These are phyloP conservation scores for Arctocebus calabarensis DNA, from an alignment of 2,797 vertebrate species.

Conservation along the genomic window DNA sequence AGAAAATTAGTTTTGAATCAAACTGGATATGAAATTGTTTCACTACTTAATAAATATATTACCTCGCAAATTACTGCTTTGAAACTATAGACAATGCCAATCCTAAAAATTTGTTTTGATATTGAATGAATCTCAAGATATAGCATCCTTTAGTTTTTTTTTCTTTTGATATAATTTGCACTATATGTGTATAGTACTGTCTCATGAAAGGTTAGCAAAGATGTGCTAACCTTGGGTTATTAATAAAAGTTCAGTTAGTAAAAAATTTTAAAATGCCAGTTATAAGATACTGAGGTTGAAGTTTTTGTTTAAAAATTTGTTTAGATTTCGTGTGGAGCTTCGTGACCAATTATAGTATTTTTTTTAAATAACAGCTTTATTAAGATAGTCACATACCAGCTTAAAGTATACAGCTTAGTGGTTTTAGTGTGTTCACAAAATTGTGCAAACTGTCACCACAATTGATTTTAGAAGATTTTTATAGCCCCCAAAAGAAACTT, in stretches of 20 bases:
- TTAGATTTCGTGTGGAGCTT: slow-evolving; percentile 46
- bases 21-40: not conserved
- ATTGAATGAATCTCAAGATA: slow-evolving; percentile 17
- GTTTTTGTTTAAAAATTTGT: slow-evolving; percentile 40
- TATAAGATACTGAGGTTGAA: slow-evolving; percentile 37
- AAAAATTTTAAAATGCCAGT: not conserved
- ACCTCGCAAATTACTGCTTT: not conserved
- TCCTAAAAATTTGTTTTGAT: not conserved
- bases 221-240: not conserved
- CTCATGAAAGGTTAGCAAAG: slow-evolving; percentile 26
- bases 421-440: not conserved
- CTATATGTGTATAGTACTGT: not conserved
- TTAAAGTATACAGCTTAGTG: not conserved
- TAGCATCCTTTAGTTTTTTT: not conserved
- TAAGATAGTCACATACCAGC: not conserved
- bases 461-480: slow-evolving; percentile 14
- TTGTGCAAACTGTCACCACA: not conserved
- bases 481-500: not conserved
- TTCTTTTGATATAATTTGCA: not conserved
- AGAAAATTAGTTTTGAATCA: not conserved
- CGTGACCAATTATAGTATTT: not conserved
- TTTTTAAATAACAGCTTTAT: not conserved
- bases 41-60: not conserved
- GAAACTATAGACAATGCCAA: not conserved
- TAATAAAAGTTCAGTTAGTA: slow-evolving; percentile 27